Conservation (phyloP, 2,797 vertebrate species). For the Chelmon rostratus region DNA sequence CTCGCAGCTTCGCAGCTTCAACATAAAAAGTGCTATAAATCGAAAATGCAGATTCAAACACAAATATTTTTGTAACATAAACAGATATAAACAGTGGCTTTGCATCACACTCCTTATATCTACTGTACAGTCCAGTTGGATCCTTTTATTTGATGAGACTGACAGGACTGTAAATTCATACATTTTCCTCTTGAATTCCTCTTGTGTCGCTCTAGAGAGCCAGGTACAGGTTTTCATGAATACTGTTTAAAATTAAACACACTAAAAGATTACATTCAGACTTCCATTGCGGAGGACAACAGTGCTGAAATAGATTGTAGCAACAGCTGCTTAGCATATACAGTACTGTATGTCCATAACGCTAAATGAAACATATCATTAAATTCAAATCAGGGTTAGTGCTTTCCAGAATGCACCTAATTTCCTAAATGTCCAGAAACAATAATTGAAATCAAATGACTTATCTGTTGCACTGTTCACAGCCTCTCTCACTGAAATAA, state of each 20-base stretch:
- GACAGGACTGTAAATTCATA: neutral
- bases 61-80: neutral
- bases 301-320: neutral
- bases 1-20: too few relatives aligned
- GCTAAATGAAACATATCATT: slow-evolving; percentile 23
- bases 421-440: slow-evolving; percentile 34
- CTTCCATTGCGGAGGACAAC: neutral
- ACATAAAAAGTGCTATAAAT: too few relatives aligned
- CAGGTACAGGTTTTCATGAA: neutral
- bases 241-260: neutral
- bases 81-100: too few relatives aligned
- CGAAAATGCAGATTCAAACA: neutral
- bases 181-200: too few relatives aligned
- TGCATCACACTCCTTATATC: neutral
- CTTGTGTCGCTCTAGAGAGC: neutral
- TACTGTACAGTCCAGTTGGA: neutral
- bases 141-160: neutral
- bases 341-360: neutral
- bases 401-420: slow-evolving; percentile 24
- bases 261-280: neutral
- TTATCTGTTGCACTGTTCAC: slow-evolving; percentile 10
- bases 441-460: slow-evolving; percentile 33
- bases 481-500: slow-evolving; percentile 15
- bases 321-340: neutral
- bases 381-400: slow-evolving; percentile 31